These are phyloP conservation scores for Suillia variegata DNA, from an alignment of 2,888 invertebrate genomes.

Conservation along the genomic window DNA sequence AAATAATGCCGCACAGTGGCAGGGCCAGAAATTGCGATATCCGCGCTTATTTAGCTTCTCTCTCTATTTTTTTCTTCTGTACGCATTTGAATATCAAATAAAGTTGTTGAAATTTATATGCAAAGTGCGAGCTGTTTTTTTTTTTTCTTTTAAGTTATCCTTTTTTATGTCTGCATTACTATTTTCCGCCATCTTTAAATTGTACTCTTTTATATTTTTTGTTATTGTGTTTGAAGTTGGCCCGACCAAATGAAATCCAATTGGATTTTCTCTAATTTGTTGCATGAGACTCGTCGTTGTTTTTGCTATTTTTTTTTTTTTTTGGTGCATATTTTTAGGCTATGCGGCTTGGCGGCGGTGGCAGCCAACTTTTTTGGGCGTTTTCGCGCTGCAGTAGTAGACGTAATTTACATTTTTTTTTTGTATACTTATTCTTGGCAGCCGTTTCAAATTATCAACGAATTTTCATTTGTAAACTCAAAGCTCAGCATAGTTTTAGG, in stretches of 20 bases:
- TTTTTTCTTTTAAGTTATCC: not conserved
- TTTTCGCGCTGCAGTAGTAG: too few relatives aligned
- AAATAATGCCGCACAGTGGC: not conserved
- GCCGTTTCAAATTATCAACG: too few relatives aligned
- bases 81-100: conserved; percentile 27
- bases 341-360: not conserved
- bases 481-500: too few relatives aligned
- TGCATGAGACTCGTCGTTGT: conserved; percentile 42
- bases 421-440: too few relatives aligned
- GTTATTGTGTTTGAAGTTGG: not conserved
- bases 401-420: not conserved
- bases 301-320: conserved; percentile 35
- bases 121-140: conserved; percentile 33
- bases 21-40: not conserved
- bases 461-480: too few relatives aligned
- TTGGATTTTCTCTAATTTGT: conserved; percentile 42
- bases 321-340: conserved; percentile 19
- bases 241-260: conserved; percentile 24
- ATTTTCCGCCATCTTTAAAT: conserved; percentile 3
- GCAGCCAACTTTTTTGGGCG: too few relatives aligned
- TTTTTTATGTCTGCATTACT: not conserved
- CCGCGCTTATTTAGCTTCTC: not conserved
- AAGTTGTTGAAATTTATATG: conserved; percentile 20
- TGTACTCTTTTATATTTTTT: conserved; percentile 26
- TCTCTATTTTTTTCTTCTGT: conserved; percentile 16